phyloP scores from a whole-genome alignment of 2,888 invertebrate species.

The Frankliniella intonsa region DNA sequence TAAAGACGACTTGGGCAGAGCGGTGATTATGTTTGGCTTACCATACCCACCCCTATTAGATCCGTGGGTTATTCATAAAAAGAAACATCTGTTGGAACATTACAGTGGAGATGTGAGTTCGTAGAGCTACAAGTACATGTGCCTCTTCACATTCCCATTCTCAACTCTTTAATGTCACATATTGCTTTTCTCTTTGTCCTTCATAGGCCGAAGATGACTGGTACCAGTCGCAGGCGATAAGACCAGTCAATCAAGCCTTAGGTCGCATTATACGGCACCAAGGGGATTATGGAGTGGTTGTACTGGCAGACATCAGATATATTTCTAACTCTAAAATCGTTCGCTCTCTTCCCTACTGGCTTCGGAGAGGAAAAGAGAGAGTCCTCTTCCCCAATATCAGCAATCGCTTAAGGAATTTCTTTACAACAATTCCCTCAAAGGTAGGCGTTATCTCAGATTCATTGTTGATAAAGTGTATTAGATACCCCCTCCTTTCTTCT shows the following conservation, averaged over 20 bases:
- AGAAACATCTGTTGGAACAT: not conserved
- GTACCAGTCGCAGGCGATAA: not conserved
- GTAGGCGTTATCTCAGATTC: not conserved
- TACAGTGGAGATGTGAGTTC: not conserved
- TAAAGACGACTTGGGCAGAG: not conserved
- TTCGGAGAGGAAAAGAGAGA: not conserved
- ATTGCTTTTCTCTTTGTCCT: not conserved
- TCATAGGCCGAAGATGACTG: not conserved
- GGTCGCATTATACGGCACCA: not conserved
- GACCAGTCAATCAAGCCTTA: not conserved
- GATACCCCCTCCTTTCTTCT: not conserved
- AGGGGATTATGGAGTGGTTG: not conserved
- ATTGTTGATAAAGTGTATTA: not conserved
- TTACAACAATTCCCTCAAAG: not conserved
- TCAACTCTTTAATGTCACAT: not conserved
- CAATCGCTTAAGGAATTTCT: not conserved
- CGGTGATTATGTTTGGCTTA: not conserved
- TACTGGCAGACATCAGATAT: not conserved
- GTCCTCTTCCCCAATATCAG: not conserved
- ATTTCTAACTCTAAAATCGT: not conserved
- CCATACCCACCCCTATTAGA: not conserved
- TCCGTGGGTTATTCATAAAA: not conserved
- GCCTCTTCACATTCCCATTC: not conserved
- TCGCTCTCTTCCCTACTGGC: not conserved
- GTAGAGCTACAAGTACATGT: not conserved